Evolutionary conservation across 2,888 invertebrate species (phyloP).

Genomic region (Oasisia sp.): DNA sequence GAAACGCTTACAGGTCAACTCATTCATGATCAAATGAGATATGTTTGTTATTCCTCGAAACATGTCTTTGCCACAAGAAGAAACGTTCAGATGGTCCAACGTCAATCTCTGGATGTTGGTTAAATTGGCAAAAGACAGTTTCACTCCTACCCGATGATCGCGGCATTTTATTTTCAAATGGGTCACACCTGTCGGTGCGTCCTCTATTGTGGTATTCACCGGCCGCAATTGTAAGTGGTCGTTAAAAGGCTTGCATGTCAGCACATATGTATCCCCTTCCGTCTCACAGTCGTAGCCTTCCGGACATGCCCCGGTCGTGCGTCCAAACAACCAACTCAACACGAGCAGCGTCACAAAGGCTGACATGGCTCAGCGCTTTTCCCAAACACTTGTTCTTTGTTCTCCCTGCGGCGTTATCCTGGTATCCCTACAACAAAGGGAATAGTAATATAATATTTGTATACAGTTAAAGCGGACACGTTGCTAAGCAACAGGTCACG

Average conservation of each 20-base stretch:
- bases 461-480: too few relatives aligned
- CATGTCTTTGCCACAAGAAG: not conserved
- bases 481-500: too few relatives aligned
- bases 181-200: not conserved
- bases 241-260: not conserved
- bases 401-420: too few relatives aligned
- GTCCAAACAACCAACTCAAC: not conserved
- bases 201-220: not conserved
- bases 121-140: not conserved
- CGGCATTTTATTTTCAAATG: not conserved
- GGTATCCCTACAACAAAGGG: too few relatives aligned
- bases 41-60: not conserved
- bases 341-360: not conserved
- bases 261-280: not conserved
- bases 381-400: not conserved
- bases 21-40: not conserved
- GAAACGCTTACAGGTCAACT: not conserved
- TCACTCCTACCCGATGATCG: not conserved
- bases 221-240: not conserved
- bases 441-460: too few relatives aligned
- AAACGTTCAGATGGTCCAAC: not conserved
- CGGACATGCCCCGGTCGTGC: not conserved
- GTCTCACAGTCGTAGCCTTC: not conserved
- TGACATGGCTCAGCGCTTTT: not conserved
- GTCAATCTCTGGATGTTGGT: not conserved